These are phyloP conservation scores for Psephotus haematonotus DNA, from an alignment of 2,113 vertebrate genomes.

Conservation along the genomic window DNA sequence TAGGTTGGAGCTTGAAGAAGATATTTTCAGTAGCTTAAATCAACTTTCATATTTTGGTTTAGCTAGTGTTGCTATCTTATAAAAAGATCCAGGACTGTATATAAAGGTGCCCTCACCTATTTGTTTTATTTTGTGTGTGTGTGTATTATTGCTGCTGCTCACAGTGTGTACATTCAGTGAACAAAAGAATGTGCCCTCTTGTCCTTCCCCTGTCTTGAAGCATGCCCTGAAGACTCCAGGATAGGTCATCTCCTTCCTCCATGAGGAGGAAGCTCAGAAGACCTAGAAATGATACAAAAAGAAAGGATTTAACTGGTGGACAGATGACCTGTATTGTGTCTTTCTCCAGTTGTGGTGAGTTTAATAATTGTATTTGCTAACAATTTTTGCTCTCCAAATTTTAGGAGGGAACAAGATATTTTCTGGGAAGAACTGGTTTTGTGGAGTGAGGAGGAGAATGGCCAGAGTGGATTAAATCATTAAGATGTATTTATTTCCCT, in stretches of 20 bases:
- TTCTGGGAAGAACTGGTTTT: neutral
- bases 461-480: neutral
- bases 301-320: neutral
- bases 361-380: neutral
- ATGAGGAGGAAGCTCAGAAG: neutral
- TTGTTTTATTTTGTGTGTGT: neutral
- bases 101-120: neutral
- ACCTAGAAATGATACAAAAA: neutral
- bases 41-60: neutral
- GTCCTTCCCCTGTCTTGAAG: neutral
- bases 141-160: neutral
- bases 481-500: neutral
- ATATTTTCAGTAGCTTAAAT: neutral
- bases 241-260: neutral
- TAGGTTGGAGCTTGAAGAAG: neutral
- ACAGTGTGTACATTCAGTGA: neutral
- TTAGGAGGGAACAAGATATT: neutral
- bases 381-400: neutral
- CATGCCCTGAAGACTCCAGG: neutral
- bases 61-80: neutral
- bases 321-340: neutral
- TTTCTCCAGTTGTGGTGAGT: neutral
- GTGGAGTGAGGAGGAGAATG: neutral
- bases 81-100: neutral
- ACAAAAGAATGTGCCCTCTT: neutral